Evolutionary conservation across 1,140 invertebrate species (phyloP).

Genomic region (Tetragnatha versicolor): DNA sequence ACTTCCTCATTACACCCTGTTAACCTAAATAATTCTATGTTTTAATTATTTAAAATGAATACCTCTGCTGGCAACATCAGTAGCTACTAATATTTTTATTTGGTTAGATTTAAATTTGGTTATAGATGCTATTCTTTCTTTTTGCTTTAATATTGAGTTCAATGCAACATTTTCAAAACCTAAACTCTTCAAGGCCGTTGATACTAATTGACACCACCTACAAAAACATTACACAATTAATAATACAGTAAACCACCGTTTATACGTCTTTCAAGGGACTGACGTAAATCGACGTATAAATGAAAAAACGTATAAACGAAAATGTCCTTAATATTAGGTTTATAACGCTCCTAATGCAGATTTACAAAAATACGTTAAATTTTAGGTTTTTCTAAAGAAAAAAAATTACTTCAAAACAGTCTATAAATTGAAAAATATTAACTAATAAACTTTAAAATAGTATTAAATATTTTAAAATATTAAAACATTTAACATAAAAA

Average conservation of each 20-base stretch:
- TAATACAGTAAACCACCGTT: no score
- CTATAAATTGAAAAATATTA: no score
- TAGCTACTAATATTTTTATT: conserved; percentile 89
- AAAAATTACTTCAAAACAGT: no score
- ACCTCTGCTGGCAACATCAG: conserved; percentile 94
- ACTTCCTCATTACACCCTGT: background rate
- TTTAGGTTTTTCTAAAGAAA: no score
- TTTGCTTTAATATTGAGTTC: conserved; percentile 74
- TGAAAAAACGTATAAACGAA: no score
- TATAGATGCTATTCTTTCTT: conserved; percentile 78
- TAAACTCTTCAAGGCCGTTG: conserved; percentile 84
- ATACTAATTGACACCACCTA: conserved; percentile 83
- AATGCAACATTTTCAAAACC: conserved; percentile 84
- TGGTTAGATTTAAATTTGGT: conserved; percentile 86
- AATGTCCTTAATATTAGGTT: no score
- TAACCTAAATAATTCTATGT: background rate
- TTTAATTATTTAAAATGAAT: no score
- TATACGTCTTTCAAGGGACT: background rate
- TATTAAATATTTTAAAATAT: no score
- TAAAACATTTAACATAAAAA: no score
- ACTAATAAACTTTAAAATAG: no score
- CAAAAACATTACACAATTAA: conserved; percentile 59
- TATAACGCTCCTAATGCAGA: no score
- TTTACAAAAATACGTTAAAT: no score
- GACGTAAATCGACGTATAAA: background rate